These are phyloP conservation scores for Aix galericulata DNA, from an alignment of 2,113 vertebrate genomes.

Conservation along the genomic window DNA sequence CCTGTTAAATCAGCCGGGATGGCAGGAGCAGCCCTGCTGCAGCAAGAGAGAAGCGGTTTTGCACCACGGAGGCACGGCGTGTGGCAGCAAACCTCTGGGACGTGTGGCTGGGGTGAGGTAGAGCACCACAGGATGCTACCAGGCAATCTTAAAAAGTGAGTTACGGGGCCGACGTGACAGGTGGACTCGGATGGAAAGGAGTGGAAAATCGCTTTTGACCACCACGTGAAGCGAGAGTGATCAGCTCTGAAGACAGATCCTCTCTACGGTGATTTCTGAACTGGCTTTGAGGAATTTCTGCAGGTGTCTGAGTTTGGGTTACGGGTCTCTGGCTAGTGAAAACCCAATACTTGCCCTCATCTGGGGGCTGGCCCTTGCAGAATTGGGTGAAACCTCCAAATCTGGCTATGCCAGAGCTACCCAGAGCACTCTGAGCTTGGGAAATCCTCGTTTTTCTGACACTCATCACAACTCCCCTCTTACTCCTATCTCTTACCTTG, in stretches of 20 bases:
- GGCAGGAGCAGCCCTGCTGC: accelerated
- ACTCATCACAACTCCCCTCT: background rate
- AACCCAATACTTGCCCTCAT: background rate
- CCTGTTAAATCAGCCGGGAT: background rate
- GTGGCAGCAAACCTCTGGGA: background rate
- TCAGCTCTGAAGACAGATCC: background rate
- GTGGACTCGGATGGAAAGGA: accelerated
- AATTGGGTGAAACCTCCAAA: background rate
- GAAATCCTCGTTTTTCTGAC: background rate
- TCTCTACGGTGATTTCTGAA: accelerated
- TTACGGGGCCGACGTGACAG: too few relatives aligned
- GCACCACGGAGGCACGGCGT: accelerated
- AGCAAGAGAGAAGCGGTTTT: accelerated
- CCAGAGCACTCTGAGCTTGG: background rate
- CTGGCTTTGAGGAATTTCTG: background rate
- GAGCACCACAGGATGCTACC: background rate
- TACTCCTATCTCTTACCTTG: background rate
- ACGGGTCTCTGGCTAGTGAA: background rate
- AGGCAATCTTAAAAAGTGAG: background rate
- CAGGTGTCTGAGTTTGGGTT: background rate
- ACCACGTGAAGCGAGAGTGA: accelerated
- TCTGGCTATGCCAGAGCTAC: background rate
- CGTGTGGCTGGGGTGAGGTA: background rate
- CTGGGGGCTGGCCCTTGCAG: background rate
- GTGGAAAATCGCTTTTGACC: background rate